A percentile compares a stretch with the other conserved stretches of the same genome.
Evolutionary conservation across 2,113 vertebrate genomes (phyloP).

Genomic region (Mixornis gularis): DNA sequence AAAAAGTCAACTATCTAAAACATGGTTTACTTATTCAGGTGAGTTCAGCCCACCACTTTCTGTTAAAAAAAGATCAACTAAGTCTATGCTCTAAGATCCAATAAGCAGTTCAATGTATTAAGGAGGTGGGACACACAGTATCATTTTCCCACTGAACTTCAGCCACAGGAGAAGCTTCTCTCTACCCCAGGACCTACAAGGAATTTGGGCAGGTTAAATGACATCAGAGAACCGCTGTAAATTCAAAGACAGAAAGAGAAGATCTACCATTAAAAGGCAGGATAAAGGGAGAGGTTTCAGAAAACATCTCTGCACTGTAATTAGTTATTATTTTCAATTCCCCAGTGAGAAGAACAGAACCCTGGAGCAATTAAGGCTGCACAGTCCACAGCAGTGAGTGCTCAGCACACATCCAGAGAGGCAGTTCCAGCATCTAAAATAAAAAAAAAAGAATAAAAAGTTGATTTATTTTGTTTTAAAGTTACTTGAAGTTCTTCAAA

Average conservation of each 20-base stretch:
- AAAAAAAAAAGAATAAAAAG: too few relatives aligned
- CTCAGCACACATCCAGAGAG: neutral
- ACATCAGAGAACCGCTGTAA: neutral
- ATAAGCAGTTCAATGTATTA: neutral
- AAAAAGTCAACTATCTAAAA: neutral
- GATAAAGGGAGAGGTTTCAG: neutral
- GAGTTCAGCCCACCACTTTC: neutral
- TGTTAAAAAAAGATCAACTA: neutral
- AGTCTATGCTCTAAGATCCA: too few relatives aligned
- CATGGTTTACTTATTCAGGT: too few relatives aligned
- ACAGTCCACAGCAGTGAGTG: neutral
- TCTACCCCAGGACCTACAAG: neutral
- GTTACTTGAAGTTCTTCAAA: neutral
- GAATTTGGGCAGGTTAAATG: too few relatives aligned
- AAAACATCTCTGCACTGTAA: neutral
- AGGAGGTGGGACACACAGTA: neutral
- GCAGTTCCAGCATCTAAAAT: neutral
- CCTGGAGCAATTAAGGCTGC: neutral
- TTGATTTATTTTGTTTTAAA: neutral
- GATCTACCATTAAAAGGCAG: neutral
- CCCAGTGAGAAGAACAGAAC: neutral
- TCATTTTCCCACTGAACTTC: neutral
- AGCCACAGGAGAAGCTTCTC: neutral
- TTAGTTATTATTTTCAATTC: neutral
- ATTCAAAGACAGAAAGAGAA: neutral